Evolutionary conservation across 2,113 vertebrate genomes (phyloP), one percentile per base, ranked within the genome.

Genomic region (Toxostoma redivivum): DNA sequence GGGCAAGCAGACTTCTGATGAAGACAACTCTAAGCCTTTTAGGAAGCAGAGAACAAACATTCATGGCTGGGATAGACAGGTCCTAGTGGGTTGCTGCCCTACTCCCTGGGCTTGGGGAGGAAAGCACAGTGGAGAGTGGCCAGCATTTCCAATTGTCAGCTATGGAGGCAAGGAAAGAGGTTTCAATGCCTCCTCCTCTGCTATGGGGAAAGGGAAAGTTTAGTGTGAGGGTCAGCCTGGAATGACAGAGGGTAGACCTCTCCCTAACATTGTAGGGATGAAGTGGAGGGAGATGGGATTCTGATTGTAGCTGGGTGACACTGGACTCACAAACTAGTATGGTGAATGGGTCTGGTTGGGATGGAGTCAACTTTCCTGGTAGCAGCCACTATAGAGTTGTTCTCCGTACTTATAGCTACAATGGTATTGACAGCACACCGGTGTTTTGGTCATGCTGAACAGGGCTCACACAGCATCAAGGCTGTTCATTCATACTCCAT

Each of bases 271-370:
- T 48, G 13, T 47, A 56, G 27, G 22, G 11, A 15, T 42, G 28
- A 51, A 37, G 5, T 12, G 18, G 22, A 42, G 4, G 11, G 20
- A 74, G 22, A n/a, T n/a, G 15, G 40, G 54, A 25, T 54, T 67
- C 35, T 44, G 15, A 25, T 4, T 44, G 40, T 15, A 44, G 20
- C 19, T 13, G 13, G 12, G 22, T 54, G 40, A 42, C n/a, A 33
- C 31, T 12, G 14, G 24, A n/a, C 27, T 69, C 54, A 33, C 14
- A 45, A 24, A n/a, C 0, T 0, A 62, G 40, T 18, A 30, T 12
- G 22, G 27, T 86, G 54, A 40, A 10, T 50, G 28, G 16, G 11
- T 50, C 42, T 76, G 27, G 9, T 57, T 73, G 23, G 47, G 22
- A 28, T 33, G 40, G 54, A 74, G 31, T 42, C 38, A 62, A 11